These are phyloP conservation scores for Zootoca vivipara DNA, from an alignment of 2,113 vertebrate genomes.

Conservation along the genomic window DNA sequence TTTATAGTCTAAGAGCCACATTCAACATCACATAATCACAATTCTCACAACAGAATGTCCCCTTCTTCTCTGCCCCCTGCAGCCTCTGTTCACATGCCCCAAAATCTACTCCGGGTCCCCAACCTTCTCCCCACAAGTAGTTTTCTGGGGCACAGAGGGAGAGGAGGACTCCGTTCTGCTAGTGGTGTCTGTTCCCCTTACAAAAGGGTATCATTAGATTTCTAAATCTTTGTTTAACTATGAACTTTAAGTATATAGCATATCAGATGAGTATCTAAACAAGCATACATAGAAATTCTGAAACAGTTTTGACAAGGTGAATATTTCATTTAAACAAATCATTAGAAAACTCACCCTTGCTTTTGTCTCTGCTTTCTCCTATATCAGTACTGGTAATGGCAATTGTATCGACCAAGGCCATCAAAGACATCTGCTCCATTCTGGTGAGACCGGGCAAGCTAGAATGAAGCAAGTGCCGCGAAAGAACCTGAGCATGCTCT, in stretches of 20 bases:
- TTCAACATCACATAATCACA: background rate
- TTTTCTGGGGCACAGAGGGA: background rate
- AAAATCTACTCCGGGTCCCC: background rate
- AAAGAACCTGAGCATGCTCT: conserved; percentile 94
- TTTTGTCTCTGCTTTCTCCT: conserved; percentile 88
- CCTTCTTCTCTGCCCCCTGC: background rate
- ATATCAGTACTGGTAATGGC: conserved; percentile 95
- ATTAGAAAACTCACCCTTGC: conserved; percentile 79
- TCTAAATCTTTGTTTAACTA: background rate
- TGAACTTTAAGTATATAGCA: background rate
- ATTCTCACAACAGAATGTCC: background rate
- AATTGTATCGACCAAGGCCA: conserved; percentile 96
- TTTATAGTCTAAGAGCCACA: background rate
- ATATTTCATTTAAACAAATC: background rate
- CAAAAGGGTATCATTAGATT: background rate
- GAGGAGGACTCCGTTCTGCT: background rate
- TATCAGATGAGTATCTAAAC: background rate
- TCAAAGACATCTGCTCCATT: conserved; percentile 97
- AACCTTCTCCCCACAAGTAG: background rate
- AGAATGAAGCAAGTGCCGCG: conserved; percentile 92
- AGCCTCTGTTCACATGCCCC: too few relatives aligned
- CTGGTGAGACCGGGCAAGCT: conserved; percentile 94
- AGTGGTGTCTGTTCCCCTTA: background rate
- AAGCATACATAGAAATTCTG: background rate
- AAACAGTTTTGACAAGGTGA: background rate